These are phyloP conservation scores for Papio anubis DNA, from an alignment of 2,113 vertebrate species.

Conservation along the genomic window DNA sequence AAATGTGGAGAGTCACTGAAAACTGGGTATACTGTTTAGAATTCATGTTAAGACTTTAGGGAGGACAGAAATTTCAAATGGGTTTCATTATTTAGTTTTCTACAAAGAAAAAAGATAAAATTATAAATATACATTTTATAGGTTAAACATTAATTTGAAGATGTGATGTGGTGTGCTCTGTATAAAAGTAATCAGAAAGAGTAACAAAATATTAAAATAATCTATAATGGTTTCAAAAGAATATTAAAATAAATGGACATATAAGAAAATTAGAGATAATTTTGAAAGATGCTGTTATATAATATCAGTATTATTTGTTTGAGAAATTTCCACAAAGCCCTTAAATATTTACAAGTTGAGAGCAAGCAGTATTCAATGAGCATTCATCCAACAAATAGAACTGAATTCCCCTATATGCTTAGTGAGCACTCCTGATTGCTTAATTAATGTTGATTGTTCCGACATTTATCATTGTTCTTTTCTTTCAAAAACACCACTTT, in stretches of 20 bases:
- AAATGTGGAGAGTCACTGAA: neutral
- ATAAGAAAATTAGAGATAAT: neutral
- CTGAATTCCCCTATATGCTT: neutral
- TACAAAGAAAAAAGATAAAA: neutral
- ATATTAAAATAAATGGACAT: neutral
- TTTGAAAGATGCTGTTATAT: neutral
- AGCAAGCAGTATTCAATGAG: neutral
- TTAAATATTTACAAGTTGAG: constrained; percentile 13
- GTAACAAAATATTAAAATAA: neutral
- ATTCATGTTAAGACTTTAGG: neutral
- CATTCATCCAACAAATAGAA: neutral
- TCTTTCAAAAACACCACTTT: neutral
- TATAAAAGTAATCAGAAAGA: neutral
- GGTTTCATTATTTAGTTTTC: neutral
- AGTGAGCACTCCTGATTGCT: neutral
- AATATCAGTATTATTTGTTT: neutral
- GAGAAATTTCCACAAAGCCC: neutral
- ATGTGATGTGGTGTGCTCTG: neutral
- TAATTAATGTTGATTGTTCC: constrained; percentile 9
- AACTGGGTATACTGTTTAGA: neutral
- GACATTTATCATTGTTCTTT: neutral
- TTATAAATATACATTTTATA: neutral
- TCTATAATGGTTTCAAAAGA: neutral
- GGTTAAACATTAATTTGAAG: neutral
- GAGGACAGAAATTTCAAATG: neutral